A percentile compares a stretch with the other conserved stretches of the same genome.
phyloP scores from a whole-genome alignment of 2,888 invertebrate species.

The Parochlus steinenii region DNA sequence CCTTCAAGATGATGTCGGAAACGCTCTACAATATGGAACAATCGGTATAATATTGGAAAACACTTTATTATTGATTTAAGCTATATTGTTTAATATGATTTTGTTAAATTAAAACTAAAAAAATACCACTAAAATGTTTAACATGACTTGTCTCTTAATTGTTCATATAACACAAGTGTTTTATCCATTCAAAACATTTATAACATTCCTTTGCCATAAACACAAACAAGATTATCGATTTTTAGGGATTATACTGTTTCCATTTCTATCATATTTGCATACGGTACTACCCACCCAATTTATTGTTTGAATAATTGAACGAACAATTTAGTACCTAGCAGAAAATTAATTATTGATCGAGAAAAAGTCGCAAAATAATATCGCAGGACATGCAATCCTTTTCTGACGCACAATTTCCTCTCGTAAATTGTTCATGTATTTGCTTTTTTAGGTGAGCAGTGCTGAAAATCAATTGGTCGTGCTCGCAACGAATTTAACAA shows the following conservation, averaged over 20 bases:
- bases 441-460: slow-evolving; percentile 45
- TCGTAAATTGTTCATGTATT: neutral
- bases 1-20: slow-evolving; percentile 8
- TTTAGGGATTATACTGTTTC: too few relatives aligned
- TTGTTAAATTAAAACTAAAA: neutral
- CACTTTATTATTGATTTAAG: neutral
- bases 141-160: neutral
- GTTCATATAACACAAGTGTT: too few relatives aligned
- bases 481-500: slow-evolving; percentile 57
- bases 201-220: too few relatives aligned
- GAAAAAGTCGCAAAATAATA: too few relatives aligned
- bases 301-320: too few relatives aligned
- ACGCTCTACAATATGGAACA: slow-evolving; percentile 8
- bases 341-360: too few relatives aligned
- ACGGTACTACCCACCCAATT: too few relatives aligned
- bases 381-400: too few relatives aligned
- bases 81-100: neutral
- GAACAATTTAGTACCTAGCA: too few relatives aligned
- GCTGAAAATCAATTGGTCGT: slow-evolving; percentile 56
- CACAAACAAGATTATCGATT: neutral
- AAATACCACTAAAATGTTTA: neutral
- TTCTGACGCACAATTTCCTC: too few relatives aligned
- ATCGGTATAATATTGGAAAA: neutral
- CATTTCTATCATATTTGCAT: too few relatives aligned
- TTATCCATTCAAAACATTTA: too few relatives aligned